Evolutionary conservation across 2,888 invertebrate genomes (phyloP).

Genomic region (Campoplex nolae): DNA sequence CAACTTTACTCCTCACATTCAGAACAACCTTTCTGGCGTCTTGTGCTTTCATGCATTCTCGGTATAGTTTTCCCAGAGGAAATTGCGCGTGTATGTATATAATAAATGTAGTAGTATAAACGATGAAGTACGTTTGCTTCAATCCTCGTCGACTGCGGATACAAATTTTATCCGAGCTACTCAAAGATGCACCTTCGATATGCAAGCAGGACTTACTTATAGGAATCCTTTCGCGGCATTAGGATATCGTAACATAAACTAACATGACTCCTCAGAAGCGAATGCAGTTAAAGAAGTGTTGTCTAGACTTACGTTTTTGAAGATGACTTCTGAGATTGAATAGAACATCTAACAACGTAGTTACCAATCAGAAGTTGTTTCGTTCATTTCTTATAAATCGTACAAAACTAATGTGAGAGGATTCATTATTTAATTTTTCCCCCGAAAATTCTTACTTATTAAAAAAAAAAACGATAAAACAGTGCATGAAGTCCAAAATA

Average conservation of each 20-base stretch:
- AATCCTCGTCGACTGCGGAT: conserved; percentile 50
- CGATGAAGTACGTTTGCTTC: conserved; percentile 28
- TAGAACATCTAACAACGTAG: no score
- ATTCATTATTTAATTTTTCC: no score
- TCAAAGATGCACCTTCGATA: conserved; percentile 30
- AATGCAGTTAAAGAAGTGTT: neutral
- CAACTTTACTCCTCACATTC: conserved; percentile 52
- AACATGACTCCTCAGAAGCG: neutral
- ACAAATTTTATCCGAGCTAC: conserved; percentile 57
- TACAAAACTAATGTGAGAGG: no score
- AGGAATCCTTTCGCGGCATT: conserved; percentile 10
- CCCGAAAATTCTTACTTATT: no score
- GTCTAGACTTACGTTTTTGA: neutral
- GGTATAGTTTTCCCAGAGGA: conserved; percentile 34
- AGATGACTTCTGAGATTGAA: neutral
- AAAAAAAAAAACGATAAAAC: no score
- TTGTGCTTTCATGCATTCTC: conserved; percentile 42
- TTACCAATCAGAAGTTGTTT: no score
- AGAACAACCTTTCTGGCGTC: conserved; percentile 25
- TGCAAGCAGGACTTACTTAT: conserved; percentile 9
- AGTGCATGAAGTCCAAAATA: neutral
- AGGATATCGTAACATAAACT: conserved; percentile 19
- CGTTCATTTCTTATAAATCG: no score
- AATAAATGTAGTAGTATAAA: neutral
- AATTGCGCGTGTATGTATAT: neutral